Evolutionary conservation across 2,888 invertebrate genomes (phyloP).

Genomic region (Chrysodeixis includens): DNA sequence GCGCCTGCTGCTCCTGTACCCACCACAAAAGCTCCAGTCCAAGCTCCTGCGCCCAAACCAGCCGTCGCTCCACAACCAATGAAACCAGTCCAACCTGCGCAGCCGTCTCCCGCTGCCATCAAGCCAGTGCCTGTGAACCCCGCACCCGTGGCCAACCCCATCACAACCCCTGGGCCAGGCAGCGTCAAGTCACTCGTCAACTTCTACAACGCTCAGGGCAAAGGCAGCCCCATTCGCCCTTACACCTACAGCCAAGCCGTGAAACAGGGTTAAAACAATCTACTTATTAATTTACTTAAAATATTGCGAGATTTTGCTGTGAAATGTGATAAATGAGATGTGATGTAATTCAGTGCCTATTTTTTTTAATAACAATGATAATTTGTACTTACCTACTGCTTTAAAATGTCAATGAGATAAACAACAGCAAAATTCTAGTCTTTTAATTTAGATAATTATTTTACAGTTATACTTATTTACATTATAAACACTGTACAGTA

Average conservation of each 20-base stretch:
- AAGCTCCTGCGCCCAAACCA: slow-evolving; percentile 45
- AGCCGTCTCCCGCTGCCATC: slow-evolving; percentile 49
- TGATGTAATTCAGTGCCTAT: background rate
- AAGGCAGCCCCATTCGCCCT: slow-evolving; percentile 80
- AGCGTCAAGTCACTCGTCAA: slow-evolving; percentile 80
- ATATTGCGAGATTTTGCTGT: slow-evolving; percentile 7
- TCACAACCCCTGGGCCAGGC: slow-evolving; percentile 82
- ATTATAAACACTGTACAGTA: background rate
- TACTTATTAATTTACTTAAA: slow-evolving; percentile 11
- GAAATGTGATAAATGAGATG: background rate
- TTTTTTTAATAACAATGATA: no score
- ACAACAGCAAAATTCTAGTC: no score
- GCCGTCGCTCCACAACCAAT: slow-evolving; percentile 47
- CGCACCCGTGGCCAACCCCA: slow-evolving; percentile 65
- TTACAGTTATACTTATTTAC: no score
- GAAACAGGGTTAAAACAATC: slow-evolving; percentile 78
- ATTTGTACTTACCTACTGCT: no score
- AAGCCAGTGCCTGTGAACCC: slow-evolving; percentile 77
- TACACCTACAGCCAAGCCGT: slow-evolving; percentile 84
- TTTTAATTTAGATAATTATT: no score
- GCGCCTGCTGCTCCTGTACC: slow-evolving; percentile 36
- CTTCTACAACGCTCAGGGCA: slow-evolving; percentile 83
- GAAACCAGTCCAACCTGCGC: slow-evolving; percentile 36
- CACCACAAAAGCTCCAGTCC: slow-evolving; percentile 33
- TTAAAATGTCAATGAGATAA: no score